A percentile compares a stretch with the other conserved stretches of the same genome.
phyloP scores from a whole-genome alignment of 2,113 vertebrate species.

The Casuarius casuarius region DNA sequence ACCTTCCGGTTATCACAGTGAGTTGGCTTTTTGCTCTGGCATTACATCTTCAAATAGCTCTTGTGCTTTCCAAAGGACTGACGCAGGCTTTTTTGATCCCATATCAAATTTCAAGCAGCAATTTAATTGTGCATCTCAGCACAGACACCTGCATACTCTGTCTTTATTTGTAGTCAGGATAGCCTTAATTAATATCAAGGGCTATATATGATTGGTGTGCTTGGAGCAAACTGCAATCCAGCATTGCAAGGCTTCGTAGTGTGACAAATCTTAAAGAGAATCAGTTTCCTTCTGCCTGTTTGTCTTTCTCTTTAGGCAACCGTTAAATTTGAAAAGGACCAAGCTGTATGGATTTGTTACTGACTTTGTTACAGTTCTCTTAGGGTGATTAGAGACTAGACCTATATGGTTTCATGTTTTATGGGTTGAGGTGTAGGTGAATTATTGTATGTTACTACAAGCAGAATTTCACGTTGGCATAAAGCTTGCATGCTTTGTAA shows the following conservation, averaged over 20 bases:
- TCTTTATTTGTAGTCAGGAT: neutral
- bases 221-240: neutral
- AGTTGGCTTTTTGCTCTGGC: slow-evolving; percentile 55
- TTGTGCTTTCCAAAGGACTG: slow-evolving; percentile 42
- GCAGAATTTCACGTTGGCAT: slow-evolving; percentile 28
- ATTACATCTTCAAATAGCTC: slow-evolving; percentile 32
- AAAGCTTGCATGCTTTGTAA: slow-evolving; percentile 26
- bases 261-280: neutral
- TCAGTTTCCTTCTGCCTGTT: neutral
- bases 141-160: neutral
- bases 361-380: rapidly evolving
- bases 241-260: neutral
- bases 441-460: neutral
- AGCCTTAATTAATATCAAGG: neutral
- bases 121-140: slow-evolving; percentile 37
- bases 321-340: slow-evolving; percentile 1
- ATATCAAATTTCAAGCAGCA: slow-evolving; percentile 5
- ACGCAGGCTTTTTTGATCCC: slow-evolving; percentile 45
- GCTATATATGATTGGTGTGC: neutral
- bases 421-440: neutral
- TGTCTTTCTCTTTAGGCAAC: neutral
- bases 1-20: slow-evolving; percentile 38
- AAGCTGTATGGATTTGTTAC: neutral
- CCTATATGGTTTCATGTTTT: neutral
- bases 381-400: neutral